phyloP scores from a whole-genome alignment of 2,113 vertebrate genomes.

The Pampusana beccarii region DNA sequence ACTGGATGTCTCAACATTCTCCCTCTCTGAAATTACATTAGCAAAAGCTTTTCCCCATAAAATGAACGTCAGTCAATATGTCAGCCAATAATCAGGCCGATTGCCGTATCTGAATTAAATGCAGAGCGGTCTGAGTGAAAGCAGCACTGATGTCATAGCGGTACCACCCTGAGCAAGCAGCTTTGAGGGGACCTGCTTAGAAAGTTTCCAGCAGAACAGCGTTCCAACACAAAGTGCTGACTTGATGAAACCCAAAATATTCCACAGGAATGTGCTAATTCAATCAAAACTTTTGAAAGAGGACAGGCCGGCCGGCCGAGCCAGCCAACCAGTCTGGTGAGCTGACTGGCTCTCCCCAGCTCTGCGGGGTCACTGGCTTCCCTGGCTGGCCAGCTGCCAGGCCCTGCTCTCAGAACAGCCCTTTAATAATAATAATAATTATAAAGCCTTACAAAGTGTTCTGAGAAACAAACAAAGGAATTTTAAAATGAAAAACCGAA shows the following conservation, averaged over 20 bases:
- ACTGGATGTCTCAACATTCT: not conserved
- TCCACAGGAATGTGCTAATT: constrained; percentile 66
- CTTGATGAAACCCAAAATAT: constrained; percentile 63
- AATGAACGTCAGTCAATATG: not conserved
- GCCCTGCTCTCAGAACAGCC: not conserved
- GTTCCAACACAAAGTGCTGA: constrained; percentile 59
- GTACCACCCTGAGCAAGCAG: not conserved
- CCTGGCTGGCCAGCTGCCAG: constrained; percentile 15
- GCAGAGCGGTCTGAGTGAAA: not conserved
- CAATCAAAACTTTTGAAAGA: constrained; percentile 60
- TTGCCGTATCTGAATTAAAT: not conserved
- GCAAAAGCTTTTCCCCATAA: not conserved
- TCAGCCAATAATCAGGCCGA: not conserved
- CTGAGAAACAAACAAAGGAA: not conserved
- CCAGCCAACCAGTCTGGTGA: constrained; percentile 26
- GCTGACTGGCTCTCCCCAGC: constrained; percentile 6
- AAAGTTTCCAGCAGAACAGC: constrained; percentile 50
- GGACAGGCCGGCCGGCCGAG: not conserved
- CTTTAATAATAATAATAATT: not conserved
- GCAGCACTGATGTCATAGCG: not conserved
- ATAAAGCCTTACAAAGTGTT: not conserved
- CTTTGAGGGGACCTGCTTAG: not conserved
- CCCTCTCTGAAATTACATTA: not conserved
- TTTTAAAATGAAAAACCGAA: not conserved
- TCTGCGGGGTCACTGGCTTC: constrained; percentile 21